Conservation (phyloP, 2,797 vertebrate species). For the Neostethus bicornis region DNA sequence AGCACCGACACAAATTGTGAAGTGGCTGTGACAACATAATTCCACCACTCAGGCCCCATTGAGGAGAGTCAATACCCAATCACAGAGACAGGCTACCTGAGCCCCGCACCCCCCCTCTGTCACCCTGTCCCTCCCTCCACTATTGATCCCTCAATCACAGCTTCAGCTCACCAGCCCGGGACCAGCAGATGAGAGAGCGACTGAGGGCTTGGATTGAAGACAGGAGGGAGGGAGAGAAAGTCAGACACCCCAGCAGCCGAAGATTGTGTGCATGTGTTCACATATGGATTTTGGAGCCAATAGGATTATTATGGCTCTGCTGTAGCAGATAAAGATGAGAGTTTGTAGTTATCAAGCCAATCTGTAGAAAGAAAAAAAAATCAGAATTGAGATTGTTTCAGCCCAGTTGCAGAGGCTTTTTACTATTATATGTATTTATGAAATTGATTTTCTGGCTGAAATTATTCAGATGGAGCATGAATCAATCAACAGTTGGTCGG, state of each 20-base stretch:
- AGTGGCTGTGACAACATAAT: constrained; percentile 88
- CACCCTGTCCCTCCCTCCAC: constrained; percentile 76
- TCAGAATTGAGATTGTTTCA: constrained; percentile 70
- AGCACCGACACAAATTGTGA: constrained; percentile 82
- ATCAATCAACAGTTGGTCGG: constrained; percentile 64
- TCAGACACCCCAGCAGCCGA: constrained; percentile 40
- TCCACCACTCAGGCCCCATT: constrained; percentile 85
- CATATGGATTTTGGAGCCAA: constrained; percentile 74
- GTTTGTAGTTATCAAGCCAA: constrained; percentile 72
- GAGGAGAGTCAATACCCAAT: constrained; percentile 86
- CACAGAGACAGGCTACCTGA: constrained; percentile 84
- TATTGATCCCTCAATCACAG: constrained; percentile 85
- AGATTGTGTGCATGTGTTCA: constrained; percentile 53
- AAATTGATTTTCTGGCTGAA: constrained; percentile 57
- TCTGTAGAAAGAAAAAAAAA: constrained; percentile 55
- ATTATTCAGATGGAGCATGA: constrained; percentile 45
- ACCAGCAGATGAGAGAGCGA: constrained; percentile 66
- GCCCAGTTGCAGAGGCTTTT: constrained; percentile 56
- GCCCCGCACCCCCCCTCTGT: constrained; percentile 73
- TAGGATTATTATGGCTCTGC: constrained; percentile 71
- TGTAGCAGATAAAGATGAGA: constrained; percentile 58
- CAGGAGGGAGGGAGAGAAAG: constrained; percentile 31
- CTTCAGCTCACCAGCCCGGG: constrained; percentile 70
- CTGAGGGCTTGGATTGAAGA: constrained; percentile 9
- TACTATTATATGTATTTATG: constrained; percentile 59